These are phyloP conservation scores for Gonioctena quinquepunctata DNA, from an alignment of 1,140 invertebrate species.

Conservation along the genomic window DNA sequence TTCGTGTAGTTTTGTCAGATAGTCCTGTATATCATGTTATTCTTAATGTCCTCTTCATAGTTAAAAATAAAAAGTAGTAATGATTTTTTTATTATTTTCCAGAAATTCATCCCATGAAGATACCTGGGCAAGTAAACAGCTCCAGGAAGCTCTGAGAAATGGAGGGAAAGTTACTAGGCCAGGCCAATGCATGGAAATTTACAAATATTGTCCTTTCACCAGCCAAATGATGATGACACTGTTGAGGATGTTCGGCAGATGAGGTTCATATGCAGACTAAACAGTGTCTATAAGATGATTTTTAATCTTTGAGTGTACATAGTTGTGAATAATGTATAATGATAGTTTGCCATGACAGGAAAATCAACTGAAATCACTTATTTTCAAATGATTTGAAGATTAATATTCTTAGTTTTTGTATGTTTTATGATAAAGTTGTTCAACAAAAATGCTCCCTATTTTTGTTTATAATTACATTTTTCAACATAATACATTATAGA, in stretches of 20 bases:
- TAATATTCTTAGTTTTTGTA: background rate
- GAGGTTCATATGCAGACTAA: background rate
- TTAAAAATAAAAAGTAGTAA: too few species aligned
- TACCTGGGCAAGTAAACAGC: slow-evolving; percentile 37
- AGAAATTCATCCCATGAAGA: slow-evolving; percentile 22
- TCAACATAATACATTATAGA: too few species aligned
- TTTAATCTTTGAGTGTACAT: too few species aligned
- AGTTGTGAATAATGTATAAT: too few species aligned
- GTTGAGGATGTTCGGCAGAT: slow-evolving; percentile 36
- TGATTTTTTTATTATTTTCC: slow-evolving; percentile 6
- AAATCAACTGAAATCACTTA: background rate
- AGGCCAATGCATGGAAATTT: slow-evolving; percentile 42
- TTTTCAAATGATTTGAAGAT: background rate
- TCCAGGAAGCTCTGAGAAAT: slow-evolving; percentile 37
- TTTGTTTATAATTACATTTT: too few species aligned
- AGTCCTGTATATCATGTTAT: too few species aligned
- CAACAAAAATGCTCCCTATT: too few species aligned
- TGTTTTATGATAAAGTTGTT: too few species aligned
- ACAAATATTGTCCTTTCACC: slow-evolving; percentile 46
- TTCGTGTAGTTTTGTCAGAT: too few species aligned
- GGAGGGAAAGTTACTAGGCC: slow-evolving; percentile 33
- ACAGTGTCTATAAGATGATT: too few species aligned
- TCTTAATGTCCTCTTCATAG: too few species aligned
- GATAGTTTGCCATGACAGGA: too few species aligned
- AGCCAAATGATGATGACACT: slow-evolving; percentile 40